phyloP scores from a whole-genome alignment of 2,888 invertebrate species.

The Noctua comes region DNA sequence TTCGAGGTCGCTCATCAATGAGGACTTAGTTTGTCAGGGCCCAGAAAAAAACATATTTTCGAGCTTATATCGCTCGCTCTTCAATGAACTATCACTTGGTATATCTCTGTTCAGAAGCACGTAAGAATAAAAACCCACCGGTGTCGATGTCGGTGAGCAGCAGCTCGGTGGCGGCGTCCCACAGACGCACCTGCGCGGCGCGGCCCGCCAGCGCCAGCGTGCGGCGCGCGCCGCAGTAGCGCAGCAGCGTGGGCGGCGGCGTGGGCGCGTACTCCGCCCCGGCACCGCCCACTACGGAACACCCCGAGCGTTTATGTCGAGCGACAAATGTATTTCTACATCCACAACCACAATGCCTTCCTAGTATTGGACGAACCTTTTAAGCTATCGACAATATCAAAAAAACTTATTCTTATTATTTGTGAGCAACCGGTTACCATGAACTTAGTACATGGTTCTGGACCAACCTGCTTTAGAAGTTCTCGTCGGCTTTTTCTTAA shows the following conservation, averaged over 20 bases:
- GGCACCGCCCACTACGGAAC: conserved; percentile 3
- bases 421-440: not conserved
- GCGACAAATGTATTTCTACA: no score
- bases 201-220: conserved; percentile 95
- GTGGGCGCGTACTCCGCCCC: conserved; percentile 59
- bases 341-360: not conserved
- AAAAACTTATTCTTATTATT: not conserved
- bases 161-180: conserved; percentile 96
- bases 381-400: not conserved
- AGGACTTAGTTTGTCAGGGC: no score
- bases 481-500: no score
- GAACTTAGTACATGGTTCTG: not conserved
- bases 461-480: no score
- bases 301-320: not conserved
- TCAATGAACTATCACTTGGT: no score
- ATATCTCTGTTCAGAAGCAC: no score
- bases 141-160: conserved; percentile 94
- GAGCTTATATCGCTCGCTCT: no score
- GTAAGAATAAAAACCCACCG: no score
- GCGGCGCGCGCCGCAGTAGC: conserved; percentile 96
- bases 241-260: conserved; percentile 92
- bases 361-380: not conserved
- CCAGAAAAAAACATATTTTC: no score
- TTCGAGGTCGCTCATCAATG: no score
- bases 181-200: conserved; percentile 94